Evolutionary conservation across 2,113 vertebrate genomes (phyloP).

Genomic region (Ammodytes dubius): DNA sequence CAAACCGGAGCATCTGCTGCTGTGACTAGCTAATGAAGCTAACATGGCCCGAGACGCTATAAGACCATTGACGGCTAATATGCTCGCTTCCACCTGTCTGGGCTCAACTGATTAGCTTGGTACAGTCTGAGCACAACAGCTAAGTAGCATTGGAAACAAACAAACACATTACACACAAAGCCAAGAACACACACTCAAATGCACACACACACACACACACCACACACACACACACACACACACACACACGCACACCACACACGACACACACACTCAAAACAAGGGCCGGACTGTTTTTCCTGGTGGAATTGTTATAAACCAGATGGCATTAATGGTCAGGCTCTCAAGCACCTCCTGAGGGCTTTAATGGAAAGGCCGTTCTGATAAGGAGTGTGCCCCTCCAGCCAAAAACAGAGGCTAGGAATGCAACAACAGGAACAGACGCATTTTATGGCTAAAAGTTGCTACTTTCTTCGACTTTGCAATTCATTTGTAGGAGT

Average conservation of each 20-base stretch:
- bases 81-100: slow-evolving; percentile 57
- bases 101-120: slow-evolving; percentile 55
- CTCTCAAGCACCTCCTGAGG: slow-evolving; percentile 59
- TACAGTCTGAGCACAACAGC: slow-evolving; percentile 43
- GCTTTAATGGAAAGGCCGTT: slow-evolving; percentile 49
- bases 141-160: slow-evolving; percentile 49
- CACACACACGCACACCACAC: neutral
- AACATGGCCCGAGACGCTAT: slow-evolving; percentile 44
- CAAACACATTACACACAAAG: neutral
- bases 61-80: slow-evolving; percentile 57
- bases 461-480: slow-evolving; percentile 4
- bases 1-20: slow-evolving; percentile 66
- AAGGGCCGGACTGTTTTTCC: slow-evolving; percentile 53
- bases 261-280: slow-evolving; percentile 34
- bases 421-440: slow-evolving; percentile 13
- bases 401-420: slow-evolving; percentile 17
- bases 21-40: slow-evolving; percentile 69
- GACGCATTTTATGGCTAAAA: slow-evolving; percentile 7
- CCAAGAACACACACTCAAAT: neutral
- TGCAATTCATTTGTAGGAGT: slow-evolving; percentile 12
- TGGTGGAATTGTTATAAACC: slow-evolving; percentile 62
- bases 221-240: slow-evolving; percentile 5
- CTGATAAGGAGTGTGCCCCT: slow-evolving; percentile 32
- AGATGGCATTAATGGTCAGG: slow-evolving; percentile 71
- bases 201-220: neutral